Conservation (phyloP, 2,888 invertebrate species). For the Poecilobothrus nobilitatus region DNA sequence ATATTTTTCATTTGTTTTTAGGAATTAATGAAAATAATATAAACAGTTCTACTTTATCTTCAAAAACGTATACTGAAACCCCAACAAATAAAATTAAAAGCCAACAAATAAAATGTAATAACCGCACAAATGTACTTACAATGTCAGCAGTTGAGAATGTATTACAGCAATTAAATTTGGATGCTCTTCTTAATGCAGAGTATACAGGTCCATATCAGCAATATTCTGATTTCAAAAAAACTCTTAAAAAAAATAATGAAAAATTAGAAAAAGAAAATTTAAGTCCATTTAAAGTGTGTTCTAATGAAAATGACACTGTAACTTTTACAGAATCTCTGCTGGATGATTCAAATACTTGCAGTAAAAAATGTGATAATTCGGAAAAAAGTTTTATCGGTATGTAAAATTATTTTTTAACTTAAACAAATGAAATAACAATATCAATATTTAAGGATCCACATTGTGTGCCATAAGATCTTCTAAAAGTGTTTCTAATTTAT, state of each 20-base stretch:
- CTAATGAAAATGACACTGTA: constrained; percentile 28
- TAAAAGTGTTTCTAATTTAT: not conserved
- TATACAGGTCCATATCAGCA: not conserved
- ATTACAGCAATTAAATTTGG: not conserved
- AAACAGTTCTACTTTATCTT: too few species aligned
- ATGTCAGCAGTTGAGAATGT: not conserved
- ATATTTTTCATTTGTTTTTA: not conserved
- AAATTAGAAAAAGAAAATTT: constrained; percentile 29
- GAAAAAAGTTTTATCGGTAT: not conserved
- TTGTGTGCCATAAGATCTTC: not conserved
- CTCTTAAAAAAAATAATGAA: constrained; percentile 31
- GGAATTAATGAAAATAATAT: not conserved
- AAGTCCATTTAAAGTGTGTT: not conserved
- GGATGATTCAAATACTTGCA: constrained; percentile 25
- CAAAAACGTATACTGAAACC: not conserved
- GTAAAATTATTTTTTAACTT: not conserved
- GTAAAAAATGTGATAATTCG: not conserved
- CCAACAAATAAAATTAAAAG: not conserved
- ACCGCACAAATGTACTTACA: not conserved
- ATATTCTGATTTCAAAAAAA: not conserved
- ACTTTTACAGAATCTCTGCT: constrained; percentile 39
- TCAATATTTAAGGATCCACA: not conserved
- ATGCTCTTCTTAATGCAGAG: not conserved
- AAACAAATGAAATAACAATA: not conserved
- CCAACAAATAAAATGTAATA: not conserved